These are phyloP conservation scores for Enteromius radiatus DNA, from an alignment of 2,797 vertebrate species.

Conservation along the genomic window DNA sequence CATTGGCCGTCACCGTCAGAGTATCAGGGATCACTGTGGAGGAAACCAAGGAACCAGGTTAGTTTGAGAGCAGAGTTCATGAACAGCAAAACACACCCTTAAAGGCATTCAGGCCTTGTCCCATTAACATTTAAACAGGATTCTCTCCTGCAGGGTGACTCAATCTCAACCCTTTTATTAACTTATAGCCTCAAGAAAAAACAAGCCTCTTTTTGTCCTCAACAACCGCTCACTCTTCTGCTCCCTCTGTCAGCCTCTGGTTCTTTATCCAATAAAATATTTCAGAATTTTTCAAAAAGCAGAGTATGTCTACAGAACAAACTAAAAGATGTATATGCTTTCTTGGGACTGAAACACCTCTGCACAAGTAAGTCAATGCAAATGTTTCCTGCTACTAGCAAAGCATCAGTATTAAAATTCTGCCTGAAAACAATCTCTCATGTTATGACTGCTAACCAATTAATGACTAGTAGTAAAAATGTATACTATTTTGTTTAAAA, in stretches of 20 bases:
- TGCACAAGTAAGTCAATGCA: neutral
- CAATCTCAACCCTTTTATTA: constrained; percentile 52
- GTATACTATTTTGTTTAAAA: neutral
- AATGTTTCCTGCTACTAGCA: neutral
- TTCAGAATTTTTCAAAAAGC: neutral
- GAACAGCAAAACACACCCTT: constrained; percentile 18
- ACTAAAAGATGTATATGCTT: neutral
- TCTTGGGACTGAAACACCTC: neutral
- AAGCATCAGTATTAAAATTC: neutral
- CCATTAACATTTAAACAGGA: constrained; percentile 57
- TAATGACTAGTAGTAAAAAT: neutral
- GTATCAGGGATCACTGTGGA: constrained; percentile 91
- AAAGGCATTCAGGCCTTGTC: constrained; percentile 11
- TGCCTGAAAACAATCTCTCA: neutral
- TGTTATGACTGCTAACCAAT: neutral
- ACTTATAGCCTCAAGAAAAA: constrained; percentile 40
- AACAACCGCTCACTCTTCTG: constrained; percentile 26
- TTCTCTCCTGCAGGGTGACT: constrained; percentile 49
- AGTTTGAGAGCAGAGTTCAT: constrained; percentile 24
- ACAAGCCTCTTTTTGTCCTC: constrained; percentile 37
- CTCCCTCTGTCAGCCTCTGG: neutral
- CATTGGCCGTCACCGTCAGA: constrained; percentile 79
- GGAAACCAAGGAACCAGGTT: neutral
- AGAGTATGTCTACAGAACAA: neutral
- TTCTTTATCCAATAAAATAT: constrained; percentile 21